These are phyloP conservation scores for Bolborhynchus lineola DNA, from an alignment of 2,113 vertebrate genomes.

Conservation along the genomic window DNA sequence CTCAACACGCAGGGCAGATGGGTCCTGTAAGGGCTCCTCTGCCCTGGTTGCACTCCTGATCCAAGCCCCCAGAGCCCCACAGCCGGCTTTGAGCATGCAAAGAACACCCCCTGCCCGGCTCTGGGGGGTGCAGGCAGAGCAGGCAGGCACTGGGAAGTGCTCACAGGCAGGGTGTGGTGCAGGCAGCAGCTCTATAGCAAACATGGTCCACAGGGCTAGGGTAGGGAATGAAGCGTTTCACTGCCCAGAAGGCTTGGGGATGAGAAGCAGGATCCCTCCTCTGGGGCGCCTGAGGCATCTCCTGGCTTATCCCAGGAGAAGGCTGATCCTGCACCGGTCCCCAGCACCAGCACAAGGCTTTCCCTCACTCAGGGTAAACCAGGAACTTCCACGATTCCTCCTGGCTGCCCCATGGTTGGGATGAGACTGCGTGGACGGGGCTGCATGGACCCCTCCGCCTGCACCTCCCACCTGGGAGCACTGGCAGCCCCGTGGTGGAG, in stretches of 20 bases:
- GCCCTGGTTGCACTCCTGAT: background rate
- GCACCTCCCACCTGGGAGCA: background rate
- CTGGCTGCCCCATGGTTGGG: background rate
- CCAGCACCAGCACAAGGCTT: fast-evolving
- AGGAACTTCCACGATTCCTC: background rate
- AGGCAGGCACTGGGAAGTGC: background rate
- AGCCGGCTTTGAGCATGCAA: fast-evolving
- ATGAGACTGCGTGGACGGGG: background rate
- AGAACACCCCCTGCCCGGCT: background rate
- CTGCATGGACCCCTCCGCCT: fast-evolving
- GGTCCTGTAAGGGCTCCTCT: background rate
- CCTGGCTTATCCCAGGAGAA: background rate
- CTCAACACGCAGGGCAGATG: background rate
- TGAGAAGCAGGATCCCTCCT: background rate
- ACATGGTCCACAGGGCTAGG: fast-evolving
- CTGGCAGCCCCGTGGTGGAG: background rate
- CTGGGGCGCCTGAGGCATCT: background rate
- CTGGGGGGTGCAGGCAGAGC: background rate
- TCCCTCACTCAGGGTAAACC: background rate
- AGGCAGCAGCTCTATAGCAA: background rate
- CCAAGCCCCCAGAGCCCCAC: background rate
- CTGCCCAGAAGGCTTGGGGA: background rate
- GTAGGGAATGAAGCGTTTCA: fast-evolving
- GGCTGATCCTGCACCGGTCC: background rate
- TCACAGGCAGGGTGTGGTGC: fast-evolving